Percentiles rank a stretch among this genome's conserved stretches.
phyloP scores from a whole-genome alignment of 1,140 invertebrate genomes.

The Venustaconcha ellipsiformis region DNA sequence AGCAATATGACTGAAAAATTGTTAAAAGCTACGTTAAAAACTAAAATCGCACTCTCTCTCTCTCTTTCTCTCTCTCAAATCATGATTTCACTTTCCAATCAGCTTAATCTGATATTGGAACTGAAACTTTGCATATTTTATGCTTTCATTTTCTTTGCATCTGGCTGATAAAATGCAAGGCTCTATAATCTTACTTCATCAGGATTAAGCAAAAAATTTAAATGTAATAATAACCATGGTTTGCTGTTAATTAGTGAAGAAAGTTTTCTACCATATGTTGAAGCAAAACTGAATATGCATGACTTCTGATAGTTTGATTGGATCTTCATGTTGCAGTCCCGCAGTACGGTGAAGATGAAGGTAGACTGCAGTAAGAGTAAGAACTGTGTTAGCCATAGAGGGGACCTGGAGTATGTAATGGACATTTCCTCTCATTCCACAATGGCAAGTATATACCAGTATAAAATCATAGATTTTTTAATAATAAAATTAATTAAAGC shows the following conservation, averaged over 20 bases:
- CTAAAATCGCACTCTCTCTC: no score
- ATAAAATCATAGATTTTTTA: no score
- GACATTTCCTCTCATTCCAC: slow-evolving; percentile 38
- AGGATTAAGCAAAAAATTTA: not conserved
- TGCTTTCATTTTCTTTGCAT: not conserved
- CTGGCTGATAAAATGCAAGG: not conserved
- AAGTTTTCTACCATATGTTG: not conserved
- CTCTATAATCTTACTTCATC: not conserved
- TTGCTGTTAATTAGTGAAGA: not conserved
- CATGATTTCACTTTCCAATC: not conserved
- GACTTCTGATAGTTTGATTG: no score
- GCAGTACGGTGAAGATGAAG: slow-evolving; percentile 35
- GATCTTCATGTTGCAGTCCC: slow-evolving; percentile 33
- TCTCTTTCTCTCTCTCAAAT: no score
- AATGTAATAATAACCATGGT: not conserved
- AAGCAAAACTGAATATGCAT: no score
- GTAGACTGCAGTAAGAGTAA: slow-evolving; percentile 50
- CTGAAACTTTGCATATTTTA: not conserved
- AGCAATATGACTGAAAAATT: no score
- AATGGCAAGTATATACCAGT: slow-evolving; percentile 34
- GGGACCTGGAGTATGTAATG: slow-evolving; percentile 31
- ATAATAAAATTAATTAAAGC: no score
- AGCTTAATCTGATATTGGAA: no score
- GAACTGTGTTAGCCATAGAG: slow-evolving; percentile 44
- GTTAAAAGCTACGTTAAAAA: no score